These are phyloP conservation scores for Psittacula derbiana DNA, from an alignment of 2,797 vertebrate genomes.

Conservation along the genomic window DNA sequence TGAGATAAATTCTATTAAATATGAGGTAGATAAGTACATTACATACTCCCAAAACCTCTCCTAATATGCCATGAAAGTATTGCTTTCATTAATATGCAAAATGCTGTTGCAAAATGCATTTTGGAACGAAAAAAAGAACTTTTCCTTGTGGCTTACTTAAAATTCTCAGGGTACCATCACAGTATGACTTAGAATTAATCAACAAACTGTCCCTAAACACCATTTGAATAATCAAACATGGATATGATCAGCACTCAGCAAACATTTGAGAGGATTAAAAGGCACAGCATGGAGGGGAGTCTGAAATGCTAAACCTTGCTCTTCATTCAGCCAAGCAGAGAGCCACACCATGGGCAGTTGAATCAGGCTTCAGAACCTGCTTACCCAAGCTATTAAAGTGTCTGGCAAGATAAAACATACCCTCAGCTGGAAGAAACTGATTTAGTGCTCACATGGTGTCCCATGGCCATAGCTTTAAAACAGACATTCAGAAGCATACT, in stretches of 20 bases:
- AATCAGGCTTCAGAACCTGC: slow-evolving; percentile 62
- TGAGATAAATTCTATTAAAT: slow-evolving; percentile 56
- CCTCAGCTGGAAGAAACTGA: slow-evolving; percentile 67
- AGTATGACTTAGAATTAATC: slow-evolving; percentile 48
- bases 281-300: slow-evolving; percentile 30
- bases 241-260: slow-evolving; percentile 55
- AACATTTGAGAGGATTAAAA: slow-evolving; percentile 64
- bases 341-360: slow-evolving; percentile 62
- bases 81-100: slow-evolving; percentile 47
- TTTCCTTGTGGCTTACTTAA: slow-evolving; percentile 15
- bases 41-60: neutral
- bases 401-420: slow-evolving; percentile 67
- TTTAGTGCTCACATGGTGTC: slow-evolving; percentile 69
- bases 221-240: slow-evolving; percentile 46
- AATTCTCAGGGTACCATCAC: slow-evolving; percentile 41
- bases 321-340: slow-evolving; percentile 54
- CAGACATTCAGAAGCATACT: slow-evolving; percentile 43
- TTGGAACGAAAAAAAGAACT: neutral
- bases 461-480: slow-evolving; percentile 43
- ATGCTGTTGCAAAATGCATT: neutral
- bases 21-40: slow-evolving; percentile 30
- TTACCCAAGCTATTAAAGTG: slow-evolving; percentile 63
- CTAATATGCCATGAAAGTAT: slow-evolving; percentile 20
- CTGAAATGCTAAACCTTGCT: slow-evolving; percentile 62
- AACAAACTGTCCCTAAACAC: slow-evolving; percentile 25